A percentile compares a stretch with the other conserved stretches of the same genome.
These are phyloP conservation scores for Tetraodon nigroviridis DNA, from an alignment of 2,113 vertebrate genomes.

Conservation along the genomic window DNA sequence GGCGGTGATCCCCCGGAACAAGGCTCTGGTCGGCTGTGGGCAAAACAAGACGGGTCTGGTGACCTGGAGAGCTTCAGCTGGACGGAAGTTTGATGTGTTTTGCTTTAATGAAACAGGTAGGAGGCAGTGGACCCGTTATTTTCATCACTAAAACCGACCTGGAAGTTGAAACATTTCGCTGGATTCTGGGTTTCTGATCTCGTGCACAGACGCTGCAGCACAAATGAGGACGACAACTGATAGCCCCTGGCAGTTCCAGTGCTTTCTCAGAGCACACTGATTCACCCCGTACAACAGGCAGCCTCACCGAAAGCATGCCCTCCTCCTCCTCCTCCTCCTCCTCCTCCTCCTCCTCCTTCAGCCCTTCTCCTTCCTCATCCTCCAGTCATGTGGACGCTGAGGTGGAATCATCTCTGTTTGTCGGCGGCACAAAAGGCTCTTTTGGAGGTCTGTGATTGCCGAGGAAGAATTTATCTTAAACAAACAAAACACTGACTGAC, in stretches of 20 bases:
- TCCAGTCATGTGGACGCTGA: not conserved
- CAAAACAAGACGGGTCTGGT: slow-evolving; percentile 72
- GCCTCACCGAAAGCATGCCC: not conserved
- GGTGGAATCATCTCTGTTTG: slow-evolving; percentile 15
- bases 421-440: slow-evolving; percentile 20
- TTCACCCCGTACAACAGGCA: not conserved
- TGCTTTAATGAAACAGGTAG: slow-evolving; percentile 88
- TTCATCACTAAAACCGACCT: not conserved
- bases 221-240: slow-evolving; percentile 41
- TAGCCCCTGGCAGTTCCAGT: slow-evolving; percentile 14
- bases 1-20: slow-evolving; percentile 78
- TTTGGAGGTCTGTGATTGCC: slow-evolving; percentile 41
- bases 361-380: slow-evolving; percentile 3
- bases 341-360: slow-evolving; percentile 9
- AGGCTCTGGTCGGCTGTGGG: slow-evolving; percentile 77
- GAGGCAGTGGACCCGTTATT: not conserved
- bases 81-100: slow-evolving; percentile 65
- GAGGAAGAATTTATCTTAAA: too few species aligned
- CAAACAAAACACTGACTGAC: too few species aligned
- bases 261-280: not conserved
- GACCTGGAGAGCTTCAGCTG: slow-evolving; percentile 57
- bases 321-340: slow-evolving; percentile 4
- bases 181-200: slow-evolving; percentile 14
- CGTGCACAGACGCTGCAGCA: slow-evolving; percentile 45
- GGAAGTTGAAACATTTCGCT: not conserved